Conservation (phyloP, 1,140 invertebrate genomes). For the Trachymyrmex cornetzi region DNA sequence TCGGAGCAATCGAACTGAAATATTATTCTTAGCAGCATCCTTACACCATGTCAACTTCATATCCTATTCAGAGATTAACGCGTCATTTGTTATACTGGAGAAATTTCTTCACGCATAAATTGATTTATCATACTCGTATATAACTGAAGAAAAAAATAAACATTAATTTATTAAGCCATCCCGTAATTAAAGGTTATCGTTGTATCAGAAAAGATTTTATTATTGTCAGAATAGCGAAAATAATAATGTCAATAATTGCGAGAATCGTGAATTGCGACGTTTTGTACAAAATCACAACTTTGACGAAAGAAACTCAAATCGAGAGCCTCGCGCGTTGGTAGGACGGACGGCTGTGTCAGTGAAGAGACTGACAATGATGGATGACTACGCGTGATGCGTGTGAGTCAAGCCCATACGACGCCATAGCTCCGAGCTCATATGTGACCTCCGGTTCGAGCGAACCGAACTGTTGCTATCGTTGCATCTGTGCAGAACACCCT, state of each 20-base stretch:
- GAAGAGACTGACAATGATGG: slow-evolving; percentile 85
- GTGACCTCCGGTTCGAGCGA: slow-evolving; percentile 79
- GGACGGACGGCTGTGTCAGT: slow-evolving; percentile 77
- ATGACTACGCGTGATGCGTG: slow-evolving; percentile 84
- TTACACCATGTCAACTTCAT: slow-evolving; percentile 67
- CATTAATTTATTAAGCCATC: background rate
- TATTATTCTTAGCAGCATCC: slow-evolving; percentile 76
- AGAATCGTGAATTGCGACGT: slow-evolving; percentile 3
- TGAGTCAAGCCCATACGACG: slow-evolving; percentile 85
- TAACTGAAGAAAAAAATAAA: background rate
- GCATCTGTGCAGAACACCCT: slow-evolving; percentile 85
- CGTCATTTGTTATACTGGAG: slow-evolving; percentile 45
- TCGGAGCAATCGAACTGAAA: slow-evolving; percentile 78
- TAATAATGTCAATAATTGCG: background rate
- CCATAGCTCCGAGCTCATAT: slow-evolving; percentile 82
- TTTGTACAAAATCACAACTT: slow-evolving; percentile 64
- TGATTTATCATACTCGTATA: slow-evolving; percentile 37
- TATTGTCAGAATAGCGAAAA: background rate
- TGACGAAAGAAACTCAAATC: slow-evolving; percentile 69
- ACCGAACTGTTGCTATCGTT: slow-evolving; percentile 85
- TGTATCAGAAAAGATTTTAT: background rate
- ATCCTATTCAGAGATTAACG: slow-evolving; percentile 66
- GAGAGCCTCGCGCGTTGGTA: slow-evolving; percentile 69
- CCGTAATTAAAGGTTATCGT: background rate
- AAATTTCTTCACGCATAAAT: slow-evolving; percentile 28